A percentile compares a stretch with the other conserved stretches of the same genome.
Conservation (phyloP, 2,113 vertebrate genomes). For the Hystrix cristata region DNA sequence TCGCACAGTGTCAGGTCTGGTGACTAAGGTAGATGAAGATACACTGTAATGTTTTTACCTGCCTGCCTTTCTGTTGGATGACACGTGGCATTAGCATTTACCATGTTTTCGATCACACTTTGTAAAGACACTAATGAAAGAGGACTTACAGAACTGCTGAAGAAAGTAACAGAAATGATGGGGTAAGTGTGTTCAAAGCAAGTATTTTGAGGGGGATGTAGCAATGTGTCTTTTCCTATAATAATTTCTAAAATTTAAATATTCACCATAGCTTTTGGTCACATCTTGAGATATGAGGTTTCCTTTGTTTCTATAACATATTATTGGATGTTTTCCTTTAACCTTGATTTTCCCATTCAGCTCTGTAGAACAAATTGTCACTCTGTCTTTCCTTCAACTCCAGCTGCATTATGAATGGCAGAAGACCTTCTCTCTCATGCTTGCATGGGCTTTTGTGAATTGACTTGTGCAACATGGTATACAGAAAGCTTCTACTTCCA, state of each 20-base stretch:
- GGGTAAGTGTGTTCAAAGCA: not conserved
- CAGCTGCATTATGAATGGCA: not conserved
- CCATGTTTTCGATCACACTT: not conserved
- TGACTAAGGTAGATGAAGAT: not conserved
- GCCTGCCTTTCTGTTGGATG: not conserved
- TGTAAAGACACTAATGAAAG: not conserved
- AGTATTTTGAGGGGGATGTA: not conserved
- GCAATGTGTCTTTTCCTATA: not conserved
- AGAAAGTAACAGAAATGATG: not conserved
- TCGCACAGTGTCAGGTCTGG: not conserved
- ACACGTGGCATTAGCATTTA: not conserved
- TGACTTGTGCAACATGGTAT: not conserved
- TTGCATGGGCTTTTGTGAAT: not conserved
- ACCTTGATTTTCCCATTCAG: not conserved
- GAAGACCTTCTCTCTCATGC: not conserved
- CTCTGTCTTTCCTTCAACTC: not conserved
- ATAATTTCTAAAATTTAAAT: not conserved
- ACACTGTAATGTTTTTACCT: not conserved
- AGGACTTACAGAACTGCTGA: not conserved
- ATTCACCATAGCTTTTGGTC: not conserved
- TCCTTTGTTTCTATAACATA: not conserved
- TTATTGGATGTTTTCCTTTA: not conserved
- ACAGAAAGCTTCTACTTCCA: not conserved
- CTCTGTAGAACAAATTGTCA: not conserved
- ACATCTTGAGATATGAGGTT: not conserved